Conservation (phyloP, 64 coral and sea anemone species). For the Montipora cactus region DNA sequence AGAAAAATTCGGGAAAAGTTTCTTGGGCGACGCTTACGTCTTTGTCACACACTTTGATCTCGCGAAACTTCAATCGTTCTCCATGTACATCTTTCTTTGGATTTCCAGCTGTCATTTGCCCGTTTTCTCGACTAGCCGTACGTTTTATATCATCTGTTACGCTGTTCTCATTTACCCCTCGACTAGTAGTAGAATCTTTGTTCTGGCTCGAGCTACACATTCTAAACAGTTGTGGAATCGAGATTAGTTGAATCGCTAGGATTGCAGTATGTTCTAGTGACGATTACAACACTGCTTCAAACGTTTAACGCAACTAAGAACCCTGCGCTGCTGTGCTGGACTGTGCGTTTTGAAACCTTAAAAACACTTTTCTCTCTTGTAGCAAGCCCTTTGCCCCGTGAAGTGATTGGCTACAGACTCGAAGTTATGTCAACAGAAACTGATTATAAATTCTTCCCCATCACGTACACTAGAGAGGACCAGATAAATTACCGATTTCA, state of each 20-base stretch:
- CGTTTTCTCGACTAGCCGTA: not conserved
- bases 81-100: not conserved
- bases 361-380: not conserved
- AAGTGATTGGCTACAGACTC: not conserved
- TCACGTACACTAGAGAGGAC: not conserved
- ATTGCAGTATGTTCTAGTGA: not conserved
- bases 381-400: not conserved
- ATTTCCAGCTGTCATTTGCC: not conserved
- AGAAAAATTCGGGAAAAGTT: constrained; percentile 30
- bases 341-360: not conserved
- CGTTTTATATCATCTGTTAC: not conserved
- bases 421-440: not conserved
- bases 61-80: not conserved
- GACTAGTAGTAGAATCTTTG: not conserved
- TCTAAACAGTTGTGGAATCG: too few relatives aligned
- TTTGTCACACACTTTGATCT: not conserved
- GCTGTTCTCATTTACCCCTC: not conserved
- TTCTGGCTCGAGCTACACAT: constrained; percentile 16
- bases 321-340: not conserved
- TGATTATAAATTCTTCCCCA: constrained; percentile 33
- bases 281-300: not conserved
- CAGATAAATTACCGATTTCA: constrained; percentile 25
- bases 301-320: not conserved
- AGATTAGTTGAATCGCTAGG: too few relatives aligned
- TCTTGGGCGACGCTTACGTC: not conserved